These are phyloP conservation scores for Ranitomeya imitator DNA, from an alignment of 2,113 vertebrate species.

Conservation along the genomic window DNA sequence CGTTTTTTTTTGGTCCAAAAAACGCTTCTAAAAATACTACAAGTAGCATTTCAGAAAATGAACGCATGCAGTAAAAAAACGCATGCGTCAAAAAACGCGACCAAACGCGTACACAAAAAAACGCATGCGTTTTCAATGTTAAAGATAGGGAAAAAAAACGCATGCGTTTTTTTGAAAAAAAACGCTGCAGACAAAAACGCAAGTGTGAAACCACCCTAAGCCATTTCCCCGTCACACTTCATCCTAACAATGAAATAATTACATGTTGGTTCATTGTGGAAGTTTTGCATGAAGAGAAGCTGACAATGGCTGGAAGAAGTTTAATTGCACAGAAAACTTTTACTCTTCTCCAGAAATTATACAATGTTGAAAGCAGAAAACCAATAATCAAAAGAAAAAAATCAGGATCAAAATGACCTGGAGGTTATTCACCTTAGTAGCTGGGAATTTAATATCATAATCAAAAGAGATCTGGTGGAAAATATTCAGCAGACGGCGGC, in stretches of 20 bases:
- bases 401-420: constrained; percentile 15
- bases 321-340: constrained; percentile 33
- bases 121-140: too few species aligned
- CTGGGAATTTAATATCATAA: constrained; percentile 40
- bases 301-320: background rate
- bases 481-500: constrained; percentile 32
- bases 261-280: background rate
- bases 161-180: too few species aligned
- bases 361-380: constrained; percentile 13
- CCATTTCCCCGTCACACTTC: background rate
- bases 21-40: too few species aligned
- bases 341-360: constrained; percentile 27
- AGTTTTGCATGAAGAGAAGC: background rate
- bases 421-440: constrained; percentile 29
- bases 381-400: constrained; percentile 42
- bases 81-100: too few species aligned
- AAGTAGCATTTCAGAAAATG: too few species aligned
- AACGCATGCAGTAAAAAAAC: too few species aligned
- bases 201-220: too few species aligned
- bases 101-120: too few species aligned
- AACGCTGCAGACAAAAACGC: too few species aligned
- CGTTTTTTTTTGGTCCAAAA: too few species aligned
- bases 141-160: too few species aligned
- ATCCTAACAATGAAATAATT: constrained; percentile 23
- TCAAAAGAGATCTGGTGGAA: constrained; percentile 31